These are phyloP conservation scores for Hycleus phaleratus DNA, from an alignment of 1,140 invertebrate species.

Conservation along the genomic window DNA sequence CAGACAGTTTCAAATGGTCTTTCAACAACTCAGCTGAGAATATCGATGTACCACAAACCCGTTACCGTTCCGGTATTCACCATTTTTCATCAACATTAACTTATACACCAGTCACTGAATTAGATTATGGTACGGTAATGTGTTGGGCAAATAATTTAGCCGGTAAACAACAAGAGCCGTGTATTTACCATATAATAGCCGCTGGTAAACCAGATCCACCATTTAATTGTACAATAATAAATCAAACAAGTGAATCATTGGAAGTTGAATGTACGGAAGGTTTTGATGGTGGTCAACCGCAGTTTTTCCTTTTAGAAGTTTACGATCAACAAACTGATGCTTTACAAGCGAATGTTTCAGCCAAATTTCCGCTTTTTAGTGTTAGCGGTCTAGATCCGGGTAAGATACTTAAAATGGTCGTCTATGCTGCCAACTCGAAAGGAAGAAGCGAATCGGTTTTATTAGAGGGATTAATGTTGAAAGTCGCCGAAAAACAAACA, in stretches of 20 bases:
- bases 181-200: constrained; percentile 64
- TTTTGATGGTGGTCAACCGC: constrained; percentile 69
- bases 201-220: constrained; percentile 74
- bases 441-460: constrained; percentile 51
- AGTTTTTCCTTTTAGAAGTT: constrained; percentile 54
- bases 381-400: constrained; percentile 63
- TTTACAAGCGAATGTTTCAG: constrained; percentile 61
- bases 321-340: constrained; percentile 58
- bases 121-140: constrained; percentile 62
- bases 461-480: constrained; percentile 59
- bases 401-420: constrained; percentile 56
- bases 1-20: constrained; percentile 78
- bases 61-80: constrained; percentile 51
- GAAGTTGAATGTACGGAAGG: constrained; percentile 70
- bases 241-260: constrained; percentile 67
- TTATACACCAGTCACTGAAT: constrained; percentile 70
- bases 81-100: constrained; percentile 63
- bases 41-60: constrained; percentile 60
- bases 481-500: constrained; percentile 72
- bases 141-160: constrained; percentile 60
- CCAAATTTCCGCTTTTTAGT: constrained; percentile 56
- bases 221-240: constrained; percentile 69
- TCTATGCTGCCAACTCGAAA: constrained; percentile 55
- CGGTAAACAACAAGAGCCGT: constrained; percentile 59
- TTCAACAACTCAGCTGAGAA: constrained; percentile 82